phyloP scores from a whole-genome alignment of 2,113 vertebrate species.

The Eurystomus gularis region DNA sequence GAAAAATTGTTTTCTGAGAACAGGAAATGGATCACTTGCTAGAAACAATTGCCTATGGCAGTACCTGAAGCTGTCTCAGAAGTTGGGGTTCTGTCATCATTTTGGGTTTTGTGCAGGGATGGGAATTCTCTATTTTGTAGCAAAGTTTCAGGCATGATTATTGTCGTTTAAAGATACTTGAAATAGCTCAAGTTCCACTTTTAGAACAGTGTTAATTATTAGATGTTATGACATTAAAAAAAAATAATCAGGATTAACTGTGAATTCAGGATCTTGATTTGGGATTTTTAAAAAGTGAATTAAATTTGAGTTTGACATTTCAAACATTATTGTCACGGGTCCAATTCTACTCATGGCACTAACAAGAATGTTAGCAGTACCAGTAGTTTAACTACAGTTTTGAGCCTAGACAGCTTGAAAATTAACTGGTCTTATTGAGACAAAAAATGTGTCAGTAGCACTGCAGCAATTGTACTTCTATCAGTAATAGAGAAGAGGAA shows the following conservation, averaged over 20 bases:
- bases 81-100: background rate
- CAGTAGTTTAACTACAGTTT: background rate
- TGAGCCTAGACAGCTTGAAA: background rate
- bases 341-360: background rate
- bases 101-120: background rate
- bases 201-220: background rate
- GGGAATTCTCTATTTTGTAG: background rate
- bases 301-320: background rate
- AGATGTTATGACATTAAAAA: background rate
- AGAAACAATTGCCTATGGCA: background rate
- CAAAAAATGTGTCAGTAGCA: background rate
- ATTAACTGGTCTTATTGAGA: background rate
- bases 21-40: background rate
- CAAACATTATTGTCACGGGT: fast-evolving
- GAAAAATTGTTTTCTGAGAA: background rate
- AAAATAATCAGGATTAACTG: background rate
- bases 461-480: background rate
- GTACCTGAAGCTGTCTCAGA: background rate
- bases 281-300: background rate
- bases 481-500: background rate
- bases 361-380: background rate
- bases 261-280: background rate
- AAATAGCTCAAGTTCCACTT: background rate
- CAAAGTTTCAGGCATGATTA: background rate
- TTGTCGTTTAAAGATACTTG: background rate